A percentile compares a stretch with the other conserved stretches of the same genome.
phyloP scores from a whole-genome alignment of 2,113 vertebrate species.

The Epinephelus fuscoguttatus region DNA sequence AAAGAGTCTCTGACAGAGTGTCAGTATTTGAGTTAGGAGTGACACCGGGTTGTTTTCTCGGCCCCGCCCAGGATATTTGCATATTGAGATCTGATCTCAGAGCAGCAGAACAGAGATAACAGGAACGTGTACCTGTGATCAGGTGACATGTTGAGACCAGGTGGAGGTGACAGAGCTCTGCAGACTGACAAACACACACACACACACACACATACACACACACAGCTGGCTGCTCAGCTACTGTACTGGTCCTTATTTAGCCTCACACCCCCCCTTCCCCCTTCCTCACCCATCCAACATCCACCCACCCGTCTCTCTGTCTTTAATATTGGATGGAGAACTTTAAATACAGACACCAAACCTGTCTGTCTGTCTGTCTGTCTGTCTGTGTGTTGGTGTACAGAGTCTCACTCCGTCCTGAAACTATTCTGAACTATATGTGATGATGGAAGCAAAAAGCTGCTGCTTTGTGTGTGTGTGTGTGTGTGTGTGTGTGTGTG shows the following conservation, averaged over 20 bases:
- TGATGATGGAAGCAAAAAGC: conserved; percentile 54
- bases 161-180: background rate
- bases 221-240: background rate
- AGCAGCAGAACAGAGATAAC: too few relatives aligned
- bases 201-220: conserved; percentile 31
- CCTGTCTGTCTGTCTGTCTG: background rate
- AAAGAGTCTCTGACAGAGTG: too few relatives aligned
- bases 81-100: background rate
- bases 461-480: conserved; percentile 25
- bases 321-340: conserved; percentile 21
- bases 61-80: background rate
- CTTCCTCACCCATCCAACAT: background rate
- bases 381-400: background rate
- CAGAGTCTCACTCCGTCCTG: background rate
- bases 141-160: too few relatives aligned
- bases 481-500: conserved; percentile 20
- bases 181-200: background rate
- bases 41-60: too few relatives aligned
- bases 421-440: conserved; percentile 40
- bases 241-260: conserved; percentile 33
- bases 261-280: background rate
- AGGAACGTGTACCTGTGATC: too few relatives aligned
- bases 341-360: conserved; percentile 24
- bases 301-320: conserved; percentile 18
- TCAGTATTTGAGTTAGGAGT: too few relatives aligned